These are phyloP conservation scores for Porites australiensis DNA, from an alignment of 64 coral and sea anemone genomes.

Conservation along the genomic window DNA sequence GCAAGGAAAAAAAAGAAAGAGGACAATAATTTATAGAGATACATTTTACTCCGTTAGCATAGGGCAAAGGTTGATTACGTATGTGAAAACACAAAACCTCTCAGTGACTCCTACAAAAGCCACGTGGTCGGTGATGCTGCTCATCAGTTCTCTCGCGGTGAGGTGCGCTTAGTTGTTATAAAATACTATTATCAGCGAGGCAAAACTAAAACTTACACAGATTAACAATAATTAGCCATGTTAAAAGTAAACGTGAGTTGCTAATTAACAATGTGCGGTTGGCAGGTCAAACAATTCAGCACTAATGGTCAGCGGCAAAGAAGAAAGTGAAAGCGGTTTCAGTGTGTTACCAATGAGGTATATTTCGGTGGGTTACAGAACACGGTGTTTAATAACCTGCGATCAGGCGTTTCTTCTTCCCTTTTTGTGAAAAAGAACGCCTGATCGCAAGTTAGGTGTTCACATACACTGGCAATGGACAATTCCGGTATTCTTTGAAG, in stretches of 20 bases:
- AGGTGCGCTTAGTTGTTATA: not conserved
- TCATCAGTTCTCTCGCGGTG: not conserved
- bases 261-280: not conserved
- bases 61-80: not conserved
- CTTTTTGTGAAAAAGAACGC: too few species aligned
- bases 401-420: too few species aligned
- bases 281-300: conserved; percentile 47
- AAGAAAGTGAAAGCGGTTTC: not conserved
- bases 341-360: too few species aligned
- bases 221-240: not conserved
- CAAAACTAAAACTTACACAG: not conserved
- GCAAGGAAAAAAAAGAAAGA: too few species aligned
- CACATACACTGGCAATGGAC: too few species aligned
- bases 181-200: not conserved
- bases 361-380: too few species aligned
- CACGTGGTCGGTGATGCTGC: not conserved
- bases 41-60: too few species aligned
- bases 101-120: not conserved
- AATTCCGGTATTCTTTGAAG: too few species aligned
- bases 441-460: too few species aligned
- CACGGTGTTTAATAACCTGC: too few species aligned
- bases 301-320: not conserved
- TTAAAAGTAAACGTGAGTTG: not conserved
- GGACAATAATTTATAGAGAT: too few species aligned
- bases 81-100: not conserved